Base-by-base conservation (phyloP, 2,888 invertebrate genomes). In the Philaethria dido region DNA sequence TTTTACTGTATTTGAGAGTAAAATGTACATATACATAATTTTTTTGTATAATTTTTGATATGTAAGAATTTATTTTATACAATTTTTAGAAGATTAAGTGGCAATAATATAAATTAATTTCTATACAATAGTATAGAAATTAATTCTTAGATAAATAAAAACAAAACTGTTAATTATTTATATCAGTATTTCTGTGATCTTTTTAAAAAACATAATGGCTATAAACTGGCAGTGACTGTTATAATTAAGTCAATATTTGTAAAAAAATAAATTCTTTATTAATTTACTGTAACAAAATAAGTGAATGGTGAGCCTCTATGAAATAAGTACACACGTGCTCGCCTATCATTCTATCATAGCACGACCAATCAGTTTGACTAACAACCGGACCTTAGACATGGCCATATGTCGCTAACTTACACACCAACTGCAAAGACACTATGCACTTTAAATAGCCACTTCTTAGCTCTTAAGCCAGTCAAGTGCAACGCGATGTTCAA, bases 331-430 rank as follows among this genome's bases (percentile, higher is more conserved):
- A 85, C 90, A 90, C 89, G 90, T 89, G 91, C 82, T 86, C 78
- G 79, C 67, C 68, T 76, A 77, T 82, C 87, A 84, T 86, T 86
- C 88, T 89, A 88, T 87, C 85, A 81, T 83, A 80, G 80, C 83
- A 83, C 85, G 84, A 86, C 79, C 78, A 78, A 75, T 73, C 73
- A 75, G 71, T 78, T 64, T 66, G 73, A 69, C 81, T 83, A 79
- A 78, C 80, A 79, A 80, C 82, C 83, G 83, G 85, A 84, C 85
- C 82, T 82, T 81, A 78, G 83, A 81, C 88, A 86, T 78, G 87
- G 86, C 89, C 92, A 89, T 87, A 91, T 89, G 90, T 85, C 82
- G 75, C 77, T 75, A 80, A 89, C 87, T 88, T 87, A 89, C 89
- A 85, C 88, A 86, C 81, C 78, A 78, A 82, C 77, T 78, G 76